Conservation (phyloP, 2,113 vertebrate genomes). For the Labeo rohita region DNA sequence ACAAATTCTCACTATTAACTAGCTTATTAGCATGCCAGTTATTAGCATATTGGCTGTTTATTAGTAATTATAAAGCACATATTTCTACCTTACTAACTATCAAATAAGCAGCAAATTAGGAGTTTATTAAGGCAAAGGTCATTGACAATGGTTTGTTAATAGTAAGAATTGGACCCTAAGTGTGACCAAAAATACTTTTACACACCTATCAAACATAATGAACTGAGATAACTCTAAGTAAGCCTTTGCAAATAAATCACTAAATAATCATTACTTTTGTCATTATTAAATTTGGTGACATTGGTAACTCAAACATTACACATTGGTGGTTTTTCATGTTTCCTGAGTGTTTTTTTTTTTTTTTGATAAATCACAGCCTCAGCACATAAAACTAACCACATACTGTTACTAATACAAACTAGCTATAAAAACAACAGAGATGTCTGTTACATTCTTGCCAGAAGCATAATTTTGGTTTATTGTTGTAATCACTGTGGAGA, state of each 20-base stretch:
- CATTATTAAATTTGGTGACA: neutral
- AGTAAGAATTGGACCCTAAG: no score
- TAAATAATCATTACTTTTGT: neutral
- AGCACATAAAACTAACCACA: constrained; percentile 22
- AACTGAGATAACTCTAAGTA: neutral
- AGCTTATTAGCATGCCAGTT: no score
- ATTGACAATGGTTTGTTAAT: no score
- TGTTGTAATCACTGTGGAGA: constrained; percentile 28
- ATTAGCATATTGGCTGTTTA: no score
- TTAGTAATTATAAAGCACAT: no score
- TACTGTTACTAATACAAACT: constrained; percentile 22
- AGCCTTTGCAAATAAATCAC: neutral
- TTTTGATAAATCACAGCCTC: neutral
- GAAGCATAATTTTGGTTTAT: constrained; percentile 28
- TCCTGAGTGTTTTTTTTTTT: neutral
- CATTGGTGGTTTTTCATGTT: neutral
- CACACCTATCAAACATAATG: neutral
- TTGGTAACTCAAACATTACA: neutral
- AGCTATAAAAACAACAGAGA: constrained; percentile 43
- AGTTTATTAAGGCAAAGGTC: no score
- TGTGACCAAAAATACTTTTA: neutral
- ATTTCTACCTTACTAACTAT: no score
- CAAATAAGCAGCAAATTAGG: no score
- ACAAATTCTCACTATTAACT: no score
- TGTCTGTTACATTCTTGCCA: constrained; percentile 24